phyloP scores from a whole-genome alignment of 2,888 invertebrate genomes.

The Pantelozetes paolii region DNA sequence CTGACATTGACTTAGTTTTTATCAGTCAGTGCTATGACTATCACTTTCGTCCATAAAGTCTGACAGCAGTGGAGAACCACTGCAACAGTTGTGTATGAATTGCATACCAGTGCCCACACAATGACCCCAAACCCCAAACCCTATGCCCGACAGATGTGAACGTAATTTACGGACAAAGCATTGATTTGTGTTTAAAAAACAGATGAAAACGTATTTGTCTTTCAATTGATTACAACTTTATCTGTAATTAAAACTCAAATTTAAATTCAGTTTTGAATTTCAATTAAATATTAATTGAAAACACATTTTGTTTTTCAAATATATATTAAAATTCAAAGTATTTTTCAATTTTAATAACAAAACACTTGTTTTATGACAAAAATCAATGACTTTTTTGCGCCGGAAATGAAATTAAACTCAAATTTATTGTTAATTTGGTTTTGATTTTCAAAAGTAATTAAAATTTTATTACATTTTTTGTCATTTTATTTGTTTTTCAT shows the following conservation, averaged over 20 bases:
- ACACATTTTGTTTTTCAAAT: not conserved
- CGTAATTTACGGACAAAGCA: conserved; percentile 1
- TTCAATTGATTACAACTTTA: not conserved
- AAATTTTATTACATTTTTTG: not conserved
- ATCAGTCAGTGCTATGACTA: not conserved
- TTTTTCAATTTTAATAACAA: too few species aligned
- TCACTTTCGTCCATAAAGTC: too few species aligned
- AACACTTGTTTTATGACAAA: too few species aligned
- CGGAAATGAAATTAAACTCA: too few species aligned
- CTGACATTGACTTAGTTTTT: not conserved
- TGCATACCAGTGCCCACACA: too few species aligned
- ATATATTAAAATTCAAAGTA: too few species aligned
- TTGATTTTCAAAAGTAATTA: too few species aligned
- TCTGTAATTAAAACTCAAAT: not conserved
- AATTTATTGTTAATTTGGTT: too few species aligned
- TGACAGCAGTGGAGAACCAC: not conserved
- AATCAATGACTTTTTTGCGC: too few species aligned
- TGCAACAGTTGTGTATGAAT: too few species aligned
- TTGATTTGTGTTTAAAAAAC: conserved; percentile 4
- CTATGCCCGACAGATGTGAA: too few species aligned
- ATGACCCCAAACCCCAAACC: too few species aligned
- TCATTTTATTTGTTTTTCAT: not conserved
- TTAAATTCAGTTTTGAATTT: not conserved
- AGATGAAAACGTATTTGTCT: not conserved
- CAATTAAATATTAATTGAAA: not conserved